Conservation (phyloP, 2,113 vertebrate genomes). For the Nothoprocta perdicaria region DNA sequence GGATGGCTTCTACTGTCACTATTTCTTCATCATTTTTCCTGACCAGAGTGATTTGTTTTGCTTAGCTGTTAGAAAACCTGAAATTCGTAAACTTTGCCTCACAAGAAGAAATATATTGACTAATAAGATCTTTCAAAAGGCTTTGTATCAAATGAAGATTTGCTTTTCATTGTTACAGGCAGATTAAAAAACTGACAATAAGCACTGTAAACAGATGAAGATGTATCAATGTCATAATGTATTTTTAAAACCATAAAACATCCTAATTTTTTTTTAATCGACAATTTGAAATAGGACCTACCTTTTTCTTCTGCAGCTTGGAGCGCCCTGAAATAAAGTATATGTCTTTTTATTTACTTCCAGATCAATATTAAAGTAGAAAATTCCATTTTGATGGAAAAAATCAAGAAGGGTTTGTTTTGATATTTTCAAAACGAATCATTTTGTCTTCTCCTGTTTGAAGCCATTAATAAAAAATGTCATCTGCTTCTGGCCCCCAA, state of each 20-base stretch:
- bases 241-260: neutral
- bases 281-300: neutral
- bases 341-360: neutral
- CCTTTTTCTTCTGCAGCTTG: neutral
- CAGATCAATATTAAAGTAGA: neutral
- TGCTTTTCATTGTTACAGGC: neutral
- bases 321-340: neutral
- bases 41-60: neutral
- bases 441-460: neutral
- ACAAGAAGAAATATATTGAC: neutral
- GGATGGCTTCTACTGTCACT: neutral
- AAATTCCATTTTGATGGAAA: constrained; percentile 5
- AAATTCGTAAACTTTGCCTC: neutral
- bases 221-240: neutral
- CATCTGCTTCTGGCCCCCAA: constrained; percentile 2
- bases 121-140: neutral
- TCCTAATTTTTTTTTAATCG: neutral
- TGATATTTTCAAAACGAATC: neutral
- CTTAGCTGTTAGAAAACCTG: neutral
- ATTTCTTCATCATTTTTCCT: neutral
- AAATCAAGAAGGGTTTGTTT: neutral
- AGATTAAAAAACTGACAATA: neutral
- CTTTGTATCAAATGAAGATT: neutral
- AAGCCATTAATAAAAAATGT: constrained; percentile 4
- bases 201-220: neutral